Base-by-base conservation (phyloP, 2,113 vertebrate genomes). In the Charina bottae region DNA sequence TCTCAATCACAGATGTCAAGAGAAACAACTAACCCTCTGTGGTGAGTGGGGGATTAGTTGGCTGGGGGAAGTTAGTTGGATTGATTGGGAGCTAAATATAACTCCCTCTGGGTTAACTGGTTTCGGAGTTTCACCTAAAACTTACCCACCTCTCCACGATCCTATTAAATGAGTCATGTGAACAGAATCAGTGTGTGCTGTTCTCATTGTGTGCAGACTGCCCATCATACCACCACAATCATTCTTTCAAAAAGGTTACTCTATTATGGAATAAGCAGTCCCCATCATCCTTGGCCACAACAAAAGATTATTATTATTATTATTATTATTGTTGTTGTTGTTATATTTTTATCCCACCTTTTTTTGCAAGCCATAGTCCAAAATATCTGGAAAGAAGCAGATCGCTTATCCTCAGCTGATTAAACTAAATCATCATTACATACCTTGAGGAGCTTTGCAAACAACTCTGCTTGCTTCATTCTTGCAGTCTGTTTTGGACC, bases 391-490 rank as follows among this genome's bases (percentile, higher is more conserved):
- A 78, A 78, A 42, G 33, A 17, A 78, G 17, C 72, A 9, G 33
- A 78, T 78, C 21, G 17, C 7, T 78, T 42, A 78, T 78, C 72
- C 21, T 42, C 72, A 78, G 21, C 17, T 78, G 17, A 78, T 17
- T 37, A 95, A 62, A 91, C 85, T 2, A 94, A 6, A 64, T 21
- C 19, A 88, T 93, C 72, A 42, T 78, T 78, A 98, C 98, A 24
- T 97, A 99, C 99, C 94, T 92, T 98, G 93, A 93, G 97, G 96
- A 24, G 97, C 97, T 98, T 99, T 98, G 97, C 99, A 99, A 95
- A 99, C 97, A n/a, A 99, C 97, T 90, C 99, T 98, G 91, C 98
- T 98, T 88, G 89, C 93, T 89, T 97, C 98, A 0, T 2, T 83
- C 0, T 92, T 87, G 95, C 99, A 99, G 94, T 96, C 97, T 62